Evolutionary conservation across 2,797 vertebrate species (phyloP).

Genomic region (Eulemur albifrons): DNA sequence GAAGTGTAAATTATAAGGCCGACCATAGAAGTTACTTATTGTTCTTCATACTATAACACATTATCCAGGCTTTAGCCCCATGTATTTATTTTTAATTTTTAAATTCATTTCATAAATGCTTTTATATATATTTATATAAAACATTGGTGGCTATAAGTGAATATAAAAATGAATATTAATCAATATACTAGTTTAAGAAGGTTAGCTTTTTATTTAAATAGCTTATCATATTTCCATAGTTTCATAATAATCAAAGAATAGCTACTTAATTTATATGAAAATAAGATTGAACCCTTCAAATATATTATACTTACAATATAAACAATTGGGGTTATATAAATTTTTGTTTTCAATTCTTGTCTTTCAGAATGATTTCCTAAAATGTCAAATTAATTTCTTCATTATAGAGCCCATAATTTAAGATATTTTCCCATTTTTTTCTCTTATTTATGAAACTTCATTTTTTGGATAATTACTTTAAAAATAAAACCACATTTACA

Average conservation of each 20-base stretch:
- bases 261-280: background rate
- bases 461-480: background rate
- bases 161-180: background rate
- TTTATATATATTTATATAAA: background rate
- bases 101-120: background rate
- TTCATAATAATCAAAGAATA: slow-evolving; percentile 15
- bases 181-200: background rate
- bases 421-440: background rate
- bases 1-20: background rate
- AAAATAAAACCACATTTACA: slow-evolving; percentile 43
- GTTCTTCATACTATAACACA: background rate
- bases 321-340: background rate
- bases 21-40: background rate
- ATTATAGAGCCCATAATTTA: background rate
- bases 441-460: background rate
- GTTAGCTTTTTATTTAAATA: background rate
- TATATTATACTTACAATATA: background rate
- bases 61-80: background rate
- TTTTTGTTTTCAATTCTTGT: background rate
- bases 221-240: background rate
- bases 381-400: background rate
- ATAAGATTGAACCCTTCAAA: background rate
- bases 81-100: background rate
- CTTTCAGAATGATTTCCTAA: background rate
- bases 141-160: rapidly evolving